Percentiles rank a stretch among this genome's conserved stretches.
These are phyloP conservation scores for Ceuthmochares aereus DNA, from an alignment of 2,113 vertebrate species.

Conservation along the genomic window DNA sequence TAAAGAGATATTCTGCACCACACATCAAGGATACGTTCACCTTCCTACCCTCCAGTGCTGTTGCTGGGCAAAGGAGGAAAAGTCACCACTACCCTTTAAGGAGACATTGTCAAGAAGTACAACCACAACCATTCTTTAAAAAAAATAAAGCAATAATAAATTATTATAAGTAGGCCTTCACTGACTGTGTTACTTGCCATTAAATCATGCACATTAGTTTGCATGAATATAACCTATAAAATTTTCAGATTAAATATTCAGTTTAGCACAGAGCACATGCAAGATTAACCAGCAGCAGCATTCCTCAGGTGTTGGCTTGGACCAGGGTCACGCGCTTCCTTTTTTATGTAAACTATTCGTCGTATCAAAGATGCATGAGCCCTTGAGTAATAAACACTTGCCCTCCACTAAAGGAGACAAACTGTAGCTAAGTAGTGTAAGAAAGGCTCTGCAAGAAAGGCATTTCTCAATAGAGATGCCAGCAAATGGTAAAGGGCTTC, in stretches of 20 bases:
- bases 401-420: not conserved
- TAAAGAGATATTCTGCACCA: constrained; percentile 15
- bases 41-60: not conserved
- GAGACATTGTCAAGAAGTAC: not conserved
- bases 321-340: rapidly evolving
- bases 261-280: not conserved
- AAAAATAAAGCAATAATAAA: not conserved
- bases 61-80: not conserved
- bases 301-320: not conserved
- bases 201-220: not conserved
- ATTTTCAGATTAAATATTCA: not conserved
- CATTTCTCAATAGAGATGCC: not conserved
- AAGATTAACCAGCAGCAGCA: not conserved
- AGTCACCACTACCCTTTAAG: not conserved
- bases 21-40: constrained; percentile 38
- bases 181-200: not conserved
- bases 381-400: not conserved
- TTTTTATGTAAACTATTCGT: not conserved
- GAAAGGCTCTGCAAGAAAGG: not conserved
- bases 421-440: not conserved
- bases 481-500: not conserved
- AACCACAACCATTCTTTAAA: not conserved
- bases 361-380: not conserved
- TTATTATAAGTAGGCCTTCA: not conserved
- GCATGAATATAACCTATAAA: not conserved